Base-by-base conservation (phyloP, 2,797 vertebrate species). In the Monodelphis domestica region DNA sequence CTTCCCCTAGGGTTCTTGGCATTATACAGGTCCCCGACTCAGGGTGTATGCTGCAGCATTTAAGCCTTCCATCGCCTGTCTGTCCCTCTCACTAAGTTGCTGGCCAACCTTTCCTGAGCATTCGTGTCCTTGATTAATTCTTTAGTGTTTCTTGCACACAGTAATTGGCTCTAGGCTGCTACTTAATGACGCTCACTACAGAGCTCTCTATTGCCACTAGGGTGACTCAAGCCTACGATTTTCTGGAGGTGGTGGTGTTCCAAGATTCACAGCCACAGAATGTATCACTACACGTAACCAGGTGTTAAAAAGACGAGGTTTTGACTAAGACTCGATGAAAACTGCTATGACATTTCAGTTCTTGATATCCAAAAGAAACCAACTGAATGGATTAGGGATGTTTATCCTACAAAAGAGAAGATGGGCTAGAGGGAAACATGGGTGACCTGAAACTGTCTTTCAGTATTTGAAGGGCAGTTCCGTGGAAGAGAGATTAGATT, bases 51-150 rank as follows among this genome's bases (percentile, higher is more conserved):
- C n/a, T 38, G 63, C 21, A 17, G 12, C 70, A 10, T 11, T 9
- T 0, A 26, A 3, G 38, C n/a, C 38, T 11, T 45, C 70, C 1
- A 4, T n/a, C 33, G 5, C 17, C n/a, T 17, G 0, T 21, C 14
- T 33, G 14, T 50, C 10, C 59, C 38, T 26, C 12, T 84, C 70
- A 78, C 21, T 45, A 78, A 45, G 38, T 17, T 38, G 38, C 70
- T 78, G 24, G 70, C 38, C 38, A 26, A 45, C 38, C 38, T 50
- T 12, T 84, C 38, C 70, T 45, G n/a, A 10, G 38, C 33, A 17
- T 14, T n/a, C 33, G 17, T 17, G n/a, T 63, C 59, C 59, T 33
- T 4, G 1, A 59, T 45, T 45, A 26, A 45, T 78, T 78, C 24
- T 78, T 26, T 45, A n/a, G 45, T 78, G 38, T 1, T 84, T 50